Base-by-base conservation (phyloP, 1,140 invertebrate genomes). In the Parasteatoda tepidariorum region DNA sequence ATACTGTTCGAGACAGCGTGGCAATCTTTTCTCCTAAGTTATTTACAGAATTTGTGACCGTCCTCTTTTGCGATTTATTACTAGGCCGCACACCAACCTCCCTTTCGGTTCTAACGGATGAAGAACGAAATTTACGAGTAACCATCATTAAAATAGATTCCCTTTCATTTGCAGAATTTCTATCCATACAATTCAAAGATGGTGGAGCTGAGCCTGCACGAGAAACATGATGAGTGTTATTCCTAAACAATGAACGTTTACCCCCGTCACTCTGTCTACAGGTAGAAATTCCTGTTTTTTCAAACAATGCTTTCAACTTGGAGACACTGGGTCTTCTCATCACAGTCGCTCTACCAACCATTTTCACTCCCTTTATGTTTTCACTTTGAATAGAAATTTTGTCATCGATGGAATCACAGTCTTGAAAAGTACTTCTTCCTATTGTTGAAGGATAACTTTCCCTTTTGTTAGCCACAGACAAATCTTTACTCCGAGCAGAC, bases 221-320 rank as follows among this genome's bases (percentile, higher is more conserved):
- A 11, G 81, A 83, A 38, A 83, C 81, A 83, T 34, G 61, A 34
- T 83, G 81, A 18, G 81, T 73, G 41, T 83, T 73, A 38, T 74
- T 24, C 9, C 81, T 31, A 55, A 83, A 83, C 18, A 83, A 66
- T 2, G 59, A 66, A 22, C 68, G 38, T n/a, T 83, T 84, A 2
- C 70, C 59, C 18, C 55, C 57, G 2, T 79, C 59, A 38, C 11
- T 38, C 13, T 26, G 6, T 71, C 61, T 82, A 30, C n/a, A 22
- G 33, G 34, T 67, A 30, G n/a, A 70, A 48, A 67, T 18, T 24
- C 30, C 59, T 30, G 76, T 83, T 81, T 86, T 88, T 85, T 91
- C 90, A 88, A 91, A 91, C n/a, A 91, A 85, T 22, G 90, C 88
- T 85, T 89, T 89, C 22, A 91, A 85, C 82, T 89, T 90, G 0